phyloP scores from a whole-genome alignment of 2,113 vertebrate species.

The Orthonyx spaldingii region DNA sequence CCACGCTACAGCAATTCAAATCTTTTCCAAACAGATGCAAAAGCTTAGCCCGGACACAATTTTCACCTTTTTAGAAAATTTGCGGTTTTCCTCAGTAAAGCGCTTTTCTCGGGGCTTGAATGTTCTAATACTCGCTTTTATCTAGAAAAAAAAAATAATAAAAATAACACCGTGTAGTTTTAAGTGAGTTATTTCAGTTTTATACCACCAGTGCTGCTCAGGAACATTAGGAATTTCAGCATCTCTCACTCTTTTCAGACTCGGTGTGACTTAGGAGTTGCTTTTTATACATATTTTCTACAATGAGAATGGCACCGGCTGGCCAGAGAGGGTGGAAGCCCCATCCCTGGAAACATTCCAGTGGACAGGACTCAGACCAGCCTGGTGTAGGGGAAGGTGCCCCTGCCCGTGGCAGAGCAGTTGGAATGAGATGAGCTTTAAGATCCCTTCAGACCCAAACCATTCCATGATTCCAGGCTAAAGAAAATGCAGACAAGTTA shows the following conservation, averaged over 20 bases:
- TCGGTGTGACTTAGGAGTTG: neutral
- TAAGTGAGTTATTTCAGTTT: neutral
- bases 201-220: fast-evolving
- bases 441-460: neutral
- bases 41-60: neutral
- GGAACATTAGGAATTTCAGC: neutral
- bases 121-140: conserved; percentile 86
- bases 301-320: neutral
- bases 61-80: conserved; percentile 95
- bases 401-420: fast-evolving
- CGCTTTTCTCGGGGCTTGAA: conserved; percentile 85
- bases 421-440: neutral
- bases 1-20: neutral
- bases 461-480: neutral
- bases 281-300: neutral
- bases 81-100: conserved; percentile 83
- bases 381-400: neutral
- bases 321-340: neutral
- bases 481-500: neutral
- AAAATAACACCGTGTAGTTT: neutral
- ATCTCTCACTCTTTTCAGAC: neutral
- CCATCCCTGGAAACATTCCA: neutral
- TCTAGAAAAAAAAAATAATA: conserved; percentile 52
- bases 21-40: neutral
- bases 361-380: neutral